Evolutionary conservation across 2,113 vertebrate species (phyloP), one percentile per base, ranked within the genome.

Genomic region (Cyphomyrus discorhynchus): DNA sequence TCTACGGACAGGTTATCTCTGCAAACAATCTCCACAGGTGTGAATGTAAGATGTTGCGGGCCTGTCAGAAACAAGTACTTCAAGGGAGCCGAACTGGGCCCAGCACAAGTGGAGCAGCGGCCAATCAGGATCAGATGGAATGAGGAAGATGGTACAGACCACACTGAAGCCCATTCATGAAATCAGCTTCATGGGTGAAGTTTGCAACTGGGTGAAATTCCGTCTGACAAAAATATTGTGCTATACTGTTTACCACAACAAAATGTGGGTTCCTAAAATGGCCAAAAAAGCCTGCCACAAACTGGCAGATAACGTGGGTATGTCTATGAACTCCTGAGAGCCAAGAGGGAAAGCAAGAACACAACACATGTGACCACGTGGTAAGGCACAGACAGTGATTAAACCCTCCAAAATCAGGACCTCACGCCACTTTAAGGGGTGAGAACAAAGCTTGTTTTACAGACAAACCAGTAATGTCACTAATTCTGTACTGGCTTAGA

Each of bases 161-260:
- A 83, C 39, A 83, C 39, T 0, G 42, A 46, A 83, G 39, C 17
- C 45, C 80, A 83, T 83, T 83, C 80, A 83, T 19, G 80, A 83
- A 46, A 77, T 77, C 70, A 39, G 31, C 70, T 77, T 39, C 70
- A 77, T 77, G 70, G 66, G 5, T 74, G 31, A 74, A 74, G 66
- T 39, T 39, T 77, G 31, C 70, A 39, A 77, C 70, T 77, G 31
- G 70, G 70, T 31, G 70, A 39, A 31, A 77, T 77, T 77, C 80
- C 7, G 2, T 45, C 80, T 42, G 15, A 42, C 35, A 45, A 83
- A 83, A 42, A 46, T 83, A 39, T 45, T 47, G 45, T 47, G 45
- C 21, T 21, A n/a, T 47, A 47, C 45, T 84, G 82, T 84, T 84
- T 84, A 84, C 82, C 82, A 47, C 82, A 84, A 84, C 82, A 84